Evolutionary conservation across 2,797 vertebrate genomes (phyloP).

Genomic region (Pseudomugil tenellus): DNA sequence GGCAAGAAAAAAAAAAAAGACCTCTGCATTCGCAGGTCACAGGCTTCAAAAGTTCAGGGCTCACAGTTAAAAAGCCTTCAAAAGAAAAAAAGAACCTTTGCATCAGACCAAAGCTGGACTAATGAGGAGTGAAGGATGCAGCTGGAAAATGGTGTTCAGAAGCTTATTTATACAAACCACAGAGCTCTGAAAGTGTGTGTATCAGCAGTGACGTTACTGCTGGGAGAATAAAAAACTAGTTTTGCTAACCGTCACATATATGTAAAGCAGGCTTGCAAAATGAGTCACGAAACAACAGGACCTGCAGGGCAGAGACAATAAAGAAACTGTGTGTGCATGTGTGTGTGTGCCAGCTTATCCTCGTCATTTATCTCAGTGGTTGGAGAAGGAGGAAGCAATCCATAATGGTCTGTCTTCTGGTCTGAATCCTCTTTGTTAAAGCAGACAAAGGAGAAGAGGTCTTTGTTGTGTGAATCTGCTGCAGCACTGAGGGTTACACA

Average conservation of each 20-base stretch:
- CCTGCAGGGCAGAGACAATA: slow-evolving; percentile 43
- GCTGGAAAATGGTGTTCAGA: neutral
- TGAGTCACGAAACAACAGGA: slow-evolving; percentile 36
- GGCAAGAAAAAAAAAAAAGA: slow-evolving; percentile 61
- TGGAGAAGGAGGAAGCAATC: slow-evolving; percentile 69
- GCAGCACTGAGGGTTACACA: slow-evolving; percentile 25
- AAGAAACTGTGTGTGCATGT: slow-evolving; percentile 13
- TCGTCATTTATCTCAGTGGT: slow-evolving; percentile 59
- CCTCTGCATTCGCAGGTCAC: slow-evolving; percentile 65
- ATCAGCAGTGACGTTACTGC: slow-evolving; percentile 7
- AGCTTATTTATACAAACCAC: neutral
- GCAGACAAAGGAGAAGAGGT: slow-evolving; percentile 68
- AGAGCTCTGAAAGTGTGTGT: neutral
- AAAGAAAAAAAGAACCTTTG: slow-evolving; percentile 34
- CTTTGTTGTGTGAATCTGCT: slow-evolving; percentile 62
- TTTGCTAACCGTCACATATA: slow-evolving; percentile 30
- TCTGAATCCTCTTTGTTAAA: slow-evolving; percentile 72
- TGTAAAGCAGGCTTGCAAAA: slow-evolving; percentile 23
- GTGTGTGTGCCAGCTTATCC: slow-evolving; percentile 32
- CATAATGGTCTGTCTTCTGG: slow-evolving; percentile 56
- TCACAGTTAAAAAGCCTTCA: slow-evolving; percentile 30
- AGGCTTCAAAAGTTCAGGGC: slow-evolving; percentile 69
- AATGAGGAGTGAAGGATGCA: slow-evolving; percentile 38
- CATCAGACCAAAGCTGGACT: slow-evolving; percentile 34
- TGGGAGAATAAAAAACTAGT: slow-evolving; percentile 28